A percentile compares a stretch with the other conserved stretches of the same genome.
Conservation (phyloP, 2,797 vertebrate species). For the Trachops cirrhosus region DNA sequence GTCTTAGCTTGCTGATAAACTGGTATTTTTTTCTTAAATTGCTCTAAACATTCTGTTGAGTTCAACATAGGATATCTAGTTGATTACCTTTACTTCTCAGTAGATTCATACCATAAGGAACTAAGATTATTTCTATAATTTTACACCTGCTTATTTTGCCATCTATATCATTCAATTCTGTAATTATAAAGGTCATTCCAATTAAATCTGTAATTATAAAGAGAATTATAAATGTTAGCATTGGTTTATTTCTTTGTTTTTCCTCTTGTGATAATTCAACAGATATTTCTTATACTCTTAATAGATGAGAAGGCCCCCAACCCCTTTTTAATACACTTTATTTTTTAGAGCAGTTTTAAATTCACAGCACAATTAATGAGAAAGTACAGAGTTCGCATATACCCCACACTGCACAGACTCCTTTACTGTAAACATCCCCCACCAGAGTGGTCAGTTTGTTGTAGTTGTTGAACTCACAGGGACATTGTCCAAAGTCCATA, state of each 20-base stretch:
- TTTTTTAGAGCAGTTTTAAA: neutral
- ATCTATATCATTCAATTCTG: neutral
- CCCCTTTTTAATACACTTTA: neutral
- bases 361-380: neutral
- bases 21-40: neutral
- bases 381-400: neutral
- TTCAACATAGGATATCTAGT: neutral
- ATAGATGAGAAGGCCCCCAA: neutral
- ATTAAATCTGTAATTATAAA: conserved; percentile 15
- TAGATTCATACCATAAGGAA: conserved; percentile 21
- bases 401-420: neutral
- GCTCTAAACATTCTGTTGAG: neutral
- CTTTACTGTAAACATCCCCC: neutral
- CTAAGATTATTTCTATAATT: neutral
- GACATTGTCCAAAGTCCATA: neutral
- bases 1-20: neutral
- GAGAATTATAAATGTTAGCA: neutral
- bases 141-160: neutral
- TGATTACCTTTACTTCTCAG: neutral
- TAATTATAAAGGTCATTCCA: conserved; percentile 17
- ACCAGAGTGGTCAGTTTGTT: neutral
- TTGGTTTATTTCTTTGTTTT: conserved; percentile 29
- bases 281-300: conserved; percentile 16
- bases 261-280: neutral
- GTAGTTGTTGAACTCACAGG: neutral